phyloP scores from a whole-genome alignment of 2,888 invertebrate species.

The Ernsta delagoae region DNA sequence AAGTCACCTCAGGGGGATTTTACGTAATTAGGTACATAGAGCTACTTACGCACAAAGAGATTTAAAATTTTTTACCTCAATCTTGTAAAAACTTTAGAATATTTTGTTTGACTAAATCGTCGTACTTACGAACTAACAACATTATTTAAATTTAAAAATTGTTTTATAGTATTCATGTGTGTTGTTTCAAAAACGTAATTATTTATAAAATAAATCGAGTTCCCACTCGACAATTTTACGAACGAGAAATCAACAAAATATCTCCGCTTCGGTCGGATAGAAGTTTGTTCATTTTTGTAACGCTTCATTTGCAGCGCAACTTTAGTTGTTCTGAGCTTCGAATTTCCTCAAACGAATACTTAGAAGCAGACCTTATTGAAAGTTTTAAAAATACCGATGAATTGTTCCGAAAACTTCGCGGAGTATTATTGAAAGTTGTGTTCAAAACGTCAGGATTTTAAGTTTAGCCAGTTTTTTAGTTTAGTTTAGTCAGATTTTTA shows the following conservation, averaged over 20 bases:
- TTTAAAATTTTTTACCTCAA: too few relatives aligned
- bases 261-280: slow-evolving; percentile 41
- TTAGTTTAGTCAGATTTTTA: background rate
- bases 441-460: too few relatives aligned
- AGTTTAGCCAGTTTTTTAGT: background rate
- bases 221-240: background rate
- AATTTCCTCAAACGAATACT: slow-evolving; percentile 66
- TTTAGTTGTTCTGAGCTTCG: slow-evolving; percentile 68
- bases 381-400: slow-evolving; percentile 52
- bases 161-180: too few relatives aligned
- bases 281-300: slow-evolving; percentile 69
- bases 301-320: slow-evolving; percentile 75
- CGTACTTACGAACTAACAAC: too few relatives aligned
- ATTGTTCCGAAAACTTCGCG: slow-evolving; percentile 43
- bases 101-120: too few relatives aligned
- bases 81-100: too few relatives aligned
- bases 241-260: slow-evolving; percentile 12
- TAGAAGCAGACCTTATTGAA: slow-evolving; percentile 52
- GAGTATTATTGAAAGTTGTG: background rate
- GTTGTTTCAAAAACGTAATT: background rate
- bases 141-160: too few relatives aligned
- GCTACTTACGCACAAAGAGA: too few relatives aligned
- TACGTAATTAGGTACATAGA: too few relatives aligned
- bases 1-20: slow-evolving; percentile 73
- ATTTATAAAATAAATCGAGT: background rate